Evolutionary conservation across 2,113 vertebrate species (phyloP).

Genomic region (Mobula hypostoma): DNA sequence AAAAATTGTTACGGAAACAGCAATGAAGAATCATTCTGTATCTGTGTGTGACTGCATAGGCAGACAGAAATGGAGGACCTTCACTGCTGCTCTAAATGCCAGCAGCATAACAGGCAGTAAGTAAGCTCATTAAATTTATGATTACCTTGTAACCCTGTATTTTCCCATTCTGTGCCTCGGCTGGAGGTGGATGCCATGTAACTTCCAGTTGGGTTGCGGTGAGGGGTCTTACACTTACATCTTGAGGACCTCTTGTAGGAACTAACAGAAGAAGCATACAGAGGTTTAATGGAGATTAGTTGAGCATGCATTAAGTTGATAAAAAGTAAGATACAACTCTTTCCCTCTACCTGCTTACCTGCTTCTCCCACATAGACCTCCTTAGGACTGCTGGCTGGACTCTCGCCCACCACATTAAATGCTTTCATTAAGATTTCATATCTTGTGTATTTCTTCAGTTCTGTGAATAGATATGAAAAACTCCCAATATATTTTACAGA

Average conservation of each 20-base stretch:
- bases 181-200: slow-evolving; percentile 80
- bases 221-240: slow-evolving; percentile 66
- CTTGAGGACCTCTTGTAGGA: slow-evolving; percentile 81
- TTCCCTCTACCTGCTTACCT: slow-evolving; percentile 54
- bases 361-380: slow-evolving; percentile 94
- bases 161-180: slow-evolving; percentile 85
- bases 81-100: too few relatives aligned
- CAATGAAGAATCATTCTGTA: too few relatives aligned
- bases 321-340: background rate
- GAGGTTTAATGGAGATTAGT: background rate
- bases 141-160: slow-evolving; percentile 96
- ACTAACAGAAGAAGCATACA: slow-evolving; percentile 55
- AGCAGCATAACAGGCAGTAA: too few relatives aligned
- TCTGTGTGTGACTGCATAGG: too few relatives aligned
- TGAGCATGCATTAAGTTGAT: background rate
- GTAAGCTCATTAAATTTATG: background rate
- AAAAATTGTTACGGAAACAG: too few relatives aligned
- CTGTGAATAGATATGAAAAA: slow-evolving; percentile 51
- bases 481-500: background rate
- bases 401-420: slow-evolving; percentile 84
- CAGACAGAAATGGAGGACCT: too few relatives aligned
- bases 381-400: slow-evolving; percentile 71
- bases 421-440: slow-evolving; percentile 87
- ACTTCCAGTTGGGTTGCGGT: slow-evolving; percentile 83
- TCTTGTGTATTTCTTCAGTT: slow-evolving; percentile 80